phyloP scores from a whole-genome alignment of 2,113 vertebrate genomes.

The Manacus vitellinus region DNA sequence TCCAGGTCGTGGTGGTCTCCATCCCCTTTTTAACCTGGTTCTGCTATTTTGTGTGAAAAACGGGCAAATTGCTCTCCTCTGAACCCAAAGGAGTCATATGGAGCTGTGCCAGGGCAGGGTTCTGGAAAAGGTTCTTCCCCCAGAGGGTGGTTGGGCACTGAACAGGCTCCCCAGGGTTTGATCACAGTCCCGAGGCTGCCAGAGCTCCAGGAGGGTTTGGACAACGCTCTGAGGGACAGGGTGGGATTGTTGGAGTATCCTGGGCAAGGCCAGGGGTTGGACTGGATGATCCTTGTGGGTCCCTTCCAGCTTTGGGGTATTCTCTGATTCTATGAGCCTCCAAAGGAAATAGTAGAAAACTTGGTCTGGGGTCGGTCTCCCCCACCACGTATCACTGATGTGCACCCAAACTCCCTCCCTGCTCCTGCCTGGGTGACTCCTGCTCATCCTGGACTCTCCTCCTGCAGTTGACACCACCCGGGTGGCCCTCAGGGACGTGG shows the following conservation, averaged over 20 bases:
- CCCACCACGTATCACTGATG: rapidly evolving
- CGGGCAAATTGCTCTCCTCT: rapidly evolving
- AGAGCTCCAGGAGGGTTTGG: neutral
- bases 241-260: neutral
- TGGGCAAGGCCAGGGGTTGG: neutral
- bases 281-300: neutral
- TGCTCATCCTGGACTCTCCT: neutral
- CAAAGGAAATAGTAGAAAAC: neutral
- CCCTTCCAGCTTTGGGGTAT: neutral
- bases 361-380: neutral
- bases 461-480: slow-evolving; percentile 82
- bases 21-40: neutral
- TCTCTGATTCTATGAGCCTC: too few relatives aligned
- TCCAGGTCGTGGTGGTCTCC: neutral
- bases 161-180: neutral
- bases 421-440: neutral
- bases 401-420: neutral
- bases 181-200: neutral
- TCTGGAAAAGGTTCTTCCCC: neutral
- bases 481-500: slow-evolving; percentile 76
- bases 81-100: neutral
- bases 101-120: neutral
- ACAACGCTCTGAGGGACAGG: neutral
- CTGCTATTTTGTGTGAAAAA: neutral
- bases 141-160: neutral